Base-by-base conservation (phyloP, 2,113 vertebrate species). In the Caranx ignobilis region DNA sequence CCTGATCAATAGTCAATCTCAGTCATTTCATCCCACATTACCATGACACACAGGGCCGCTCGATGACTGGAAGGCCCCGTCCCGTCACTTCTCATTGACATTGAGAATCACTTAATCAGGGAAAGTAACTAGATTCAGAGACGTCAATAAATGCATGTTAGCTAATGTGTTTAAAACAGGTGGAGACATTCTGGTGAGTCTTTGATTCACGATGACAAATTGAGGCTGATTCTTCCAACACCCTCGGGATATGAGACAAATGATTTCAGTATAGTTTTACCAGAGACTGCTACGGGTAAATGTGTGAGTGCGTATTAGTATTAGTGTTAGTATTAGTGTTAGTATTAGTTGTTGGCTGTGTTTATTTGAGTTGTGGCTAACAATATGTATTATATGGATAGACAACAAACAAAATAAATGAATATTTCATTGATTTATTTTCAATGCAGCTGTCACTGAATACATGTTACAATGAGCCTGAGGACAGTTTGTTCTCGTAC, bases 1-100 rank as follows among this genome's bases (percentile, higher is more conserved):
- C 75, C 86, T 88, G 89, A 94, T 93, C 91, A 88, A 93, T 93
- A 92, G 89, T 90, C 89, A 87, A 89, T 92, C 88, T 79, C 78
- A 60, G 62, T 89, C 84, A 86, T 90, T 89, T 89, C 88, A 79
- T 81, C 81, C 77, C 61, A 63, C 88, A 86, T 91, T 87, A 88
- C 48, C 72, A 71, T 90, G 81, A 76, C 72, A 78, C 81, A 34
- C 67, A 15, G 56, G 9, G 60, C 71, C 48, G 82, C 75, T 84
- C 62, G 26, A 69, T 80, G 82, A 71, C 87, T 88, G 81, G 66
- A 71, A 70, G 73, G 67, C 66, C 57, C 26, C 26, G 26, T 26
- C 26, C 26, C 19, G 9, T 12, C 32, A 26, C 77, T 34, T 50
- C 83, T 84, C 59, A 12, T 5, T 39, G 31, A 65, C 59, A 75